Percentiles rank a stretch among this genome's conserved stretches.
These are phyloP conservation scores for Dryadula phaetusa DNA, from an alignment of 2,888 invertebrate species.

Conservation along the genomic window DNA sequence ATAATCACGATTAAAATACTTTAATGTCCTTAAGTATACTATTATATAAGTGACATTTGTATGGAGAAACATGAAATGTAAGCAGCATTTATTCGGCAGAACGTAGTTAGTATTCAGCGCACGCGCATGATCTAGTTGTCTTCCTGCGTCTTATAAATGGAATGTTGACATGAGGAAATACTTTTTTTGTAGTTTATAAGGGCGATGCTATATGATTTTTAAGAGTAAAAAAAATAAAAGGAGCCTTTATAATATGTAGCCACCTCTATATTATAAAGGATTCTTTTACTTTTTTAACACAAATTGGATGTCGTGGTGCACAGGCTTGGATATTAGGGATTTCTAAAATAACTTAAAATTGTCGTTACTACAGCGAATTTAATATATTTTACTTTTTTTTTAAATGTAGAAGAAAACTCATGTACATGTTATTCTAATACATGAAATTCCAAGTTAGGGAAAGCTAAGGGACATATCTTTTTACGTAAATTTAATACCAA, in stretches of 20 bases:
- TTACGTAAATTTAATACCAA: neutral
- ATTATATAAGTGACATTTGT: conserved; percentile 34
- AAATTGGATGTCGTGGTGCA: too few species aligned
- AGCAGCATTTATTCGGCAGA: conserved; percentile 28
- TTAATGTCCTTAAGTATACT: conserved; percentile 24
- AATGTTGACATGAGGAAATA: conserved; percentile 25
- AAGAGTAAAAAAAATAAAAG: neutral
- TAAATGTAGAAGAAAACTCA: too few species aligned
- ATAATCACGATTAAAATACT: conserved; percentile 22
- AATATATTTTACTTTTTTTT: too few species aligned
- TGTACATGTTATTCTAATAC: too few species aligned
- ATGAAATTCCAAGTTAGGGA: too few species aligned
- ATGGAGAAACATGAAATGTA: conserved; percentile 38
- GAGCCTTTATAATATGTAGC: neutral
- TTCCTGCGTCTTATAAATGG: conserved; percentile 33
- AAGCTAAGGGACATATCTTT: too few species aligned
- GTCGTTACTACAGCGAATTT: too few species aligned
- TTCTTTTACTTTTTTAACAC: too few species aligned
- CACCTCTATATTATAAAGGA: too few species aligned
- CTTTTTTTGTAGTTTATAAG: neutral
- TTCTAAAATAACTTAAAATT: too few species aligned
- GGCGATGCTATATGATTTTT: neutral
- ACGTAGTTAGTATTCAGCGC: conserved; percentile 26
- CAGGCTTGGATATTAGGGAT: too few species aligned
- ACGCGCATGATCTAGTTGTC: conserved; percentile 30